Conservation (phyloP, 2,888 invertebrate species). For the Drosophila monieri region DNA sequence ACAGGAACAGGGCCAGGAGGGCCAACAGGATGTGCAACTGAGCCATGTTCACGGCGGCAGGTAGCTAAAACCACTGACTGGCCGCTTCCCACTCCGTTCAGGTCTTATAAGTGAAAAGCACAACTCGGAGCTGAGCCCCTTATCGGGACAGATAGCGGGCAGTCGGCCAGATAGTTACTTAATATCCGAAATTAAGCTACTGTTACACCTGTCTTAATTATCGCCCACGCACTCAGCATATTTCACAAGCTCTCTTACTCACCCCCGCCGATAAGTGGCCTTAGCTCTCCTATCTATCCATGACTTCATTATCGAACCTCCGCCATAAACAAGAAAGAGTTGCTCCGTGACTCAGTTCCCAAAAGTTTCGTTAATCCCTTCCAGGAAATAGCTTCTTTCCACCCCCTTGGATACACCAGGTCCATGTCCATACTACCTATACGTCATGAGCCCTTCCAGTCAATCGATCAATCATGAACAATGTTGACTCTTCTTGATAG, state of each 20-base stretch:
- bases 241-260: constrained; percentile 1
- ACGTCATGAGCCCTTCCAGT: not conserved
- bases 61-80: not conserved
- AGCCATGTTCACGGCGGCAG: not conserved
- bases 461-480: not conserved
- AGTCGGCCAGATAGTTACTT: not conserved
- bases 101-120: not conserved
- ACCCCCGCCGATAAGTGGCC: constrained; percentile 2
- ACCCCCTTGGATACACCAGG: not conserved
- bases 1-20: not conserved
- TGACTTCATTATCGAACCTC: not conserved
- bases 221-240: not conserved
- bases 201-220: not conserved
- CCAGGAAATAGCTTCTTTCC: not conserved
- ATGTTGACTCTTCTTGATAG: too few relatives aligned
- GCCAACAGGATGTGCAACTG: constrained; percentile 2
- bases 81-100: too few relatives aligned
- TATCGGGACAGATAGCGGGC: not conserved
- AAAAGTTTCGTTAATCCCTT: not conserved
- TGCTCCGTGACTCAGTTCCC: not conserved
- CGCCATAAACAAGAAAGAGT: not conserved
- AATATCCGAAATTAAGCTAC: not conserved
- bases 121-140: not conserved
- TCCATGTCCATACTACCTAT: not conserved
- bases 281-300: not conserved